Conservation (phyloP, 2,113 vertebrate genomes). For the Vulpes ferrilata region DNA sequence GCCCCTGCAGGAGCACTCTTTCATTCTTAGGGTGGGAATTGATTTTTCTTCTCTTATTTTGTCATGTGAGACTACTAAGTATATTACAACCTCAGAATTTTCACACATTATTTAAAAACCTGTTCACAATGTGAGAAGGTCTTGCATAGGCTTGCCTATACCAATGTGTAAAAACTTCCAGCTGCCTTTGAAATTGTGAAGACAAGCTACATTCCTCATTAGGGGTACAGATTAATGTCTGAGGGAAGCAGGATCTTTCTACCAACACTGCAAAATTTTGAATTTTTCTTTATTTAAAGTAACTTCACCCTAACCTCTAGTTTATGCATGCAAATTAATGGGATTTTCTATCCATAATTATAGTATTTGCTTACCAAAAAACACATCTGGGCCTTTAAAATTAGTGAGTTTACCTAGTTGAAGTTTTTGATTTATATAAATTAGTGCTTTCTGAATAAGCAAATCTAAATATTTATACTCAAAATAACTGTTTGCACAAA, state of each 20-base stretch:
- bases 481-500: not conserved
- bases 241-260: conserved; percentile 1
- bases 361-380: conserved; percentile 36
- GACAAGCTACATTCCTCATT: conserved; percentile 66
- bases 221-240: conserved; percentile 12
- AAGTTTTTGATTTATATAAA: conserved; percentile 40
- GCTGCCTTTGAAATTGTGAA: conserved; percentile 70
- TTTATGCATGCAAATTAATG: conserved; percentile 2
- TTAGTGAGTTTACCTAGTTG: not conserved
- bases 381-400: conserved; percentile 40
- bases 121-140: conserved; percentile 67
- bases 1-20: conserved; percentile 60
- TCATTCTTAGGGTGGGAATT: conserved; percentile 76
- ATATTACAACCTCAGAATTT: conserved; percentile 68
- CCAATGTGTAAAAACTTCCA: conserved; percentile 67
- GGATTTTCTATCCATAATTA: not conserved
- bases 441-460: conserved; percentile 29
- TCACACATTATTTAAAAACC: conserved; percentile 81
- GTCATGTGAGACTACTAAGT: conserved; percentile 76
- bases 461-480: not conserved
- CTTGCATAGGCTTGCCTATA: conserved; percentile 76
- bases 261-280: not conserved
- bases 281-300: conserved; percentile 60
- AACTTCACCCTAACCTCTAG: not conserved
- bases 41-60: conserved; percentile 79